Evolutionary conservation across 1,140 invertebrate species (phyloP).

Genomic region (Macrobrachium rosenbergii): DNA sequence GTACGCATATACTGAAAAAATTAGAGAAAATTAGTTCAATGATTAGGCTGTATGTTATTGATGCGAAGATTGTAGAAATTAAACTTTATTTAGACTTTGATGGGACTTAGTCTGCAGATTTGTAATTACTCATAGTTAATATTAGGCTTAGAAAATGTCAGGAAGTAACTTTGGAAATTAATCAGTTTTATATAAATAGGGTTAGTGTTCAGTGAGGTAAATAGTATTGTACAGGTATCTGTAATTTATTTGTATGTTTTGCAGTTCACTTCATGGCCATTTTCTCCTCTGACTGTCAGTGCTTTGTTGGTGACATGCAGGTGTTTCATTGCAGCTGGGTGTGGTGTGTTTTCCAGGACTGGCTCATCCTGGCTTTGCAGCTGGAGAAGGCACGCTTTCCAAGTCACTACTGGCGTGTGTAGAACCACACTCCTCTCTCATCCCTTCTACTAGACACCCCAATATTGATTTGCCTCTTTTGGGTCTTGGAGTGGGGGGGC

Average conservation of each 20-base stretch:
- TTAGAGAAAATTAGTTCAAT: too few species aligned
- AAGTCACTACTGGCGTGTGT: constrained; percentile 85
- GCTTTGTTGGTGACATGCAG: constrained; percentile 68
- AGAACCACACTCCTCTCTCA: constrained; percentile 64
- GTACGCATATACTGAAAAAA: too few species aligned
- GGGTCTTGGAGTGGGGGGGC: constrained; percentile 15
- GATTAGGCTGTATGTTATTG: too few species aligned
- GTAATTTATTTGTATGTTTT: not conserved
- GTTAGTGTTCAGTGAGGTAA: too few species aligned
- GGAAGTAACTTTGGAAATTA: too few species aligned
- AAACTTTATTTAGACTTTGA: too few species aligned
- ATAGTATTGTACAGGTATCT: too few species aligned
- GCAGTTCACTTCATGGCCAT: not conserved
- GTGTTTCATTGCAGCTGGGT: constrained; percentile 62
- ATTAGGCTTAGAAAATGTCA: too few species aligned
- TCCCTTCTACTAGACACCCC: constrained; percentile 10
- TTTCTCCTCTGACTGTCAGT: constrained; percentile 76
- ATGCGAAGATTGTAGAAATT: too few species aligned
- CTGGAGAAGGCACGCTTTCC: constrained; percentile 86
- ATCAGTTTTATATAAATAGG: too few species aligned
- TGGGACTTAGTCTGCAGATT: too few species aligned
- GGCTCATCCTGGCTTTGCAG: constrained; percentile 84
- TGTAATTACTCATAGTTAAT: too few species aligned
- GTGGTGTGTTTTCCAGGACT: constrained; percentile 73
- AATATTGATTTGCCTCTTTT: constrained; percentile 34